These are phyloP conservation scores for Argopecten irradians DNA, from an alignment of 1,140 invertebrate species.

Conservation along the genomic window DNA sequence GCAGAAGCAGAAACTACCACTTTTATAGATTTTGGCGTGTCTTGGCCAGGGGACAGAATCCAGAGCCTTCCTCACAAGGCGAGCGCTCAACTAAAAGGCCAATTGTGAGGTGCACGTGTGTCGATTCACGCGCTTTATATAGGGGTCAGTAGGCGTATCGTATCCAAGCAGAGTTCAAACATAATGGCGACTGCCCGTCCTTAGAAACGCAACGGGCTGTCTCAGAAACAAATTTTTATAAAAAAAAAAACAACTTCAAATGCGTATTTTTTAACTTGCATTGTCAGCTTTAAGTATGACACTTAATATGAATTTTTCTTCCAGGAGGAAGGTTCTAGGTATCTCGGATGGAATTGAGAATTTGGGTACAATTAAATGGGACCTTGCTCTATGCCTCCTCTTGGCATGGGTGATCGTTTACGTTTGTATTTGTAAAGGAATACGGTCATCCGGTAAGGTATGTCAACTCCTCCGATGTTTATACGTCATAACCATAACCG, in stretches of 20 bases:
- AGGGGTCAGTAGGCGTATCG: too few relatives aligned
- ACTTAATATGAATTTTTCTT: not conserved
- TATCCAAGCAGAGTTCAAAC: conserved; percentile 80
- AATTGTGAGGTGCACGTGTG: too few relatives aligned
- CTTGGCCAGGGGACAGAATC: too few relatives aligned
- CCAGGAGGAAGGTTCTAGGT: conserved; percentile 80
- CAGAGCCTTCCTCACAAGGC: too few relatives aligned
- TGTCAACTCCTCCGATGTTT: not conserved
- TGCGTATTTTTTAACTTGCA: not conserved
- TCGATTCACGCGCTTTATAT: too few relatives aligned
- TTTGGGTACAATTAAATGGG: conserved; percentile 93
- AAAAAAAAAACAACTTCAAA: conserved; percentile 78
- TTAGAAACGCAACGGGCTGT: too few relatives aligned
- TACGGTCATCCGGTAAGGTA: conserved; percentile 87
- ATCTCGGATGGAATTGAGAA: conserved; percentile 92
- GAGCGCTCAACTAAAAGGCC: too few relatives aligned
- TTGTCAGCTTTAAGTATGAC: not conserved
- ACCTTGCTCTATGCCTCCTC: conserved; percentile 92
- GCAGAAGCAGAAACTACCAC: too few relatives aligned
- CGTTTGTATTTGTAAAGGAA: conserved; percentile 98
- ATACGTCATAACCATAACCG: too few relatives aligned
- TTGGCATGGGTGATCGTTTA: conserved; percentile 97
- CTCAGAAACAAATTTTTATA: too few relatives aligned
- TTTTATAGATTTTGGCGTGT: too few relatives aligned
- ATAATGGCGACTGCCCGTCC: conserved; percentile 81